These are phyloP conservation scores for Protobothrops mucrosquamatus DNA, from an alignment of 2,113 vertebrate genomes.

Conservation along the genomic window DNA sequence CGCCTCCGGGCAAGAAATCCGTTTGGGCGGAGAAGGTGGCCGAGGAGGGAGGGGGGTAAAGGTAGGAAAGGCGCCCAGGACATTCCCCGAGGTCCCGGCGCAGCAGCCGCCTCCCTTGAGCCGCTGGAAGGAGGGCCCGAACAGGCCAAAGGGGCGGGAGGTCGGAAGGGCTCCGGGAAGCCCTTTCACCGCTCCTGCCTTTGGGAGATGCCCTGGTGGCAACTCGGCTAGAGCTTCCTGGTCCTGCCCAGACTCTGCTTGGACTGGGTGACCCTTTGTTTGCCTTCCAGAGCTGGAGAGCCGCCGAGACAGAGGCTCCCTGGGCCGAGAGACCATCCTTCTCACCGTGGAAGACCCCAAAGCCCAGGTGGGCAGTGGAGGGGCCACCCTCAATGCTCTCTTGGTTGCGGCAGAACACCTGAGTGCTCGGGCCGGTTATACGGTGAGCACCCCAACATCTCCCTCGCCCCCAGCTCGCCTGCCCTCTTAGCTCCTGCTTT, in stretches of 20 bases:
- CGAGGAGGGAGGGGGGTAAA: no score
- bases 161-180: no score
- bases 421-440: conserved; percentile 81
- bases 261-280: not conserved
- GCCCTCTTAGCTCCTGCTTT: not conserved
- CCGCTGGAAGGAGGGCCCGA: no score
- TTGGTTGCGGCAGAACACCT: conserved; percentile 92
- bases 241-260: not conserved
- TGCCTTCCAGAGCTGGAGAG: conserved; percentile 79
- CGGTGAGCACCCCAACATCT: conserved; percentile 67
- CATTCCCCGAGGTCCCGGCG: no score
- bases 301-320: conserved; percentile 75
- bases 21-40: no score
- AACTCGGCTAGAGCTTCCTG: not conserved
- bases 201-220: no score
- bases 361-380: conserved; percentile 84
- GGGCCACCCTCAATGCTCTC: conserved; percentile 91
- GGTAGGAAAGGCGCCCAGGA: no score
- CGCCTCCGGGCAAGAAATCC: not conserved
- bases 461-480: not conserved
- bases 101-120: no score
- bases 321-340: conserved; percentile 72
- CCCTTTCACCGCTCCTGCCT: not conserved
- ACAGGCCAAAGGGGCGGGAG: no score
- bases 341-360: conserved; percentile 84